A percentile compares a stretch with the other conserved stretches of the same genome.
Conservation (phyloP, 2,888 invertebrate species). For the Melitaea athalia region DNA sequence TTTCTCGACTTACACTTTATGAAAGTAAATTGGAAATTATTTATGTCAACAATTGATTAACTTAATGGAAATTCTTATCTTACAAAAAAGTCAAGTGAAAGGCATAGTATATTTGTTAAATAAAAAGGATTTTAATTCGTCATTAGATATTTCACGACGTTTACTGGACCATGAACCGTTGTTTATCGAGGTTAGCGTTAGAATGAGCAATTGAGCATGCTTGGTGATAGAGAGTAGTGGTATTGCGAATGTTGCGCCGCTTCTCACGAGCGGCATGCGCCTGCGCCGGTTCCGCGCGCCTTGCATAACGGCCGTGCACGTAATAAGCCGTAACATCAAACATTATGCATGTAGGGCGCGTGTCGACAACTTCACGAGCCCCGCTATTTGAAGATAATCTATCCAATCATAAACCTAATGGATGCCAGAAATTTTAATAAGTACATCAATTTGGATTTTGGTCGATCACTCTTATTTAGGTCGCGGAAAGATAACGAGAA, state of each 20-base stretch:
- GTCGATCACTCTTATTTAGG: conserved; percentile 1
- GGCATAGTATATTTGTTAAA: background rate
- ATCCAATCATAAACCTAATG: conserved; percentile 14
- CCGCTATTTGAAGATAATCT: conserved; percentile 33
- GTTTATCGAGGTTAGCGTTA: conserved; percentile 48
- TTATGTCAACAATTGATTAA: background rate
- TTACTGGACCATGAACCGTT: conserved; percentile 36
- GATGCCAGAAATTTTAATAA: background rate
- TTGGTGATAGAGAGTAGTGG: conserved; percentile 47
- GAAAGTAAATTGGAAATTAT: conserved; percentile 6
- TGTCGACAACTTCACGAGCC: conserved; percentile 43
- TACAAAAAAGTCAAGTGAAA: no score
- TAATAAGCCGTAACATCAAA: conserved; percentile 72
- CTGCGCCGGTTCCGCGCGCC: conserved; percentile 61
- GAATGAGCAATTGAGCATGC: conserved; percentile 42
- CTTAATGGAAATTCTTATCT: conserved; percentile 1
- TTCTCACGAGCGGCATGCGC: conserved; percentile 61
- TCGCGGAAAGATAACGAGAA: background rate
- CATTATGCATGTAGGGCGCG: conserved; percentile 76
- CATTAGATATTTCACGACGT: background rate
- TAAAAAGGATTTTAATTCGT: background rate
- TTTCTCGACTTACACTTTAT: conserved; percentile 30
- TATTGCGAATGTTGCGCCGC: conserved; percentile 60
- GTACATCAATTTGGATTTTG: conserved; percentile 3
- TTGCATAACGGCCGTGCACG: conserved; percentile 74